Base-by-base conservation (phyloP, 1,140 invertebrate genomes). In the Delia radicum region DNA sequence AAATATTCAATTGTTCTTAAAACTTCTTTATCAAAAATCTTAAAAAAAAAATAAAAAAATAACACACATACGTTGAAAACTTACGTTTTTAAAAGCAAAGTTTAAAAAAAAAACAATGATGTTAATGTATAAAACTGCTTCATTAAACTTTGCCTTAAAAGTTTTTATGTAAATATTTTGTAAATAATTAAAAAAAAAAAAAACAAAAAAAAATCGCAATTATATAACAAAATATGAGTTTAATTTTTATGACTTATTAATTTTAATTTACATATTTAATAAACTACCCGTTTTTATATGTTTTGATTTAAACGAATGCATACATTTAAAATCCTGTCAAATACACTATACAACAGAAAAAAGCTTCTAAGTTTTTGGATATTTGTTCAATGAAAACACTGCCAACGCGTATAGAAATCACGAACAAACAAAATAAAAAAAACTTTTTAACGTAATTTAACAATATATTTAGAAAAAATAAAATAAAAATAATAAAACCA, bases 141-240 rank as follows among this genome's bases (percentile, higher is more conserved):
- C n/a, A 42, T 42, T 42, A 8, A 33, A 4, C 33, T 33, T 33
- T n/a, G n/a, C n/a, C 33, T 37, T 37, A 37, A 37, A 37, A 5
- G 33, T 42, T 42, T 42, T 42, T 83, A 81, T 83, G 80, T 81
- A 77, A 79, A 78, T 79, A 81, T 81, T 83, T 77, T 80, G 80
- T 75, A 72, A 67, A 67, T 24, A 77, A 74, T 74, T 77, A 67
- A 65, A 69, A 67, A 29, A 67, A 29, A 27, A 15, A 67, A 67
- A 62, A 62, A 26, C 5, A 67, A 67, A 67, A 3, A 69, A 37
- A 37, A 69, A 69, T 2, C 48, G 48, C 48, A 69, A 33, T 21
- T 69, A 69, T 37, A 33, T 24, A n/a, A n/a, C 37, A 21, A 79
- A 76, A 81, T 80, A 77, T 77, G 78, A 79, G 78, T 73, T 55